Evolutionary conservation across 2,797 vertebrate species (phyloP).

Genomic region (Periophthalmus magnuspinnatus): DNA sequence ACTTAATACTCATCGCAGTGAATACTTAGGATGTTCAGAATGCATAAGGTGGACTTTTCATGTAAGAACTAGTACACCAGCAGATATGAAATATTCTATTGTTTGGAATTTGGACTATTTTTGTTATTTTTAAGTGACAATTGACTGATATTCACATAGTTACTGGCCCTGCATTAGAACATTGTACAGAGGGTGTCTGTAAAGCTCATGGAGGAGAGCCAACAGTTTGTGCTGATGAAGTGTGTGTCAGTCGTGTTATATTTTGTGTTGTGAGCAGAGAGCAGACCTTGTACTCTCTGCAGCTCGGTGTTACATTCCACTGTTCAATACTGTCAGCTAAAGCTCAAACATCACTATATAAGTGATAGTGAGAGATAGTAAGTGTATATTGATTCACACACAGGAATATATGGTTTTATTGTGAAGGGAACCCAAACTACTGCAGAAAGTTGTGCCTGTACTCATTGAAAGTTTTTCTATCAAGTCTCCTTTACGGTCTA

Average conservation of each 20-base stretch:
- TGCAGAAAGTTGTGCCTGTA: neutral
- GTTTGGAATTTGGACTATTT: too few relatives aligned
- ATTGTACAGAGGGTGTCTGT: too few relatives aligned
- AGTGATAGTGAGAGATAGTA: neutral
- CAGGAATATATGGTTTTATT: neutral
- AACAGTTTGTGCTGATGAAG: conserved; percentile 6
- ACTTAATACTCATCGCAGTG: too few relatives aligned
- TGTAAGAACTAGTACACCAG: too few relatives aligned
- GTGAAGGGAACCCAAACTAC: neutral
- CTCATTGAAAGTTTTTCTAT: too few relatives aligned
- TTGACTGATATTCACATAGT: too few relatives aligned
- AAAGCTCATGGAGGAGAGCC: neutral
- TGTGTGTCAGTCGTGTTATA: neutral
- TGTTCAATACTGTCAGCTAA: neutral
- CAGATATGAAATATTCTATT: too few relatives aligned
- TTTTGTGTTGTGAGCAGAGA: conserved; percentile 1
- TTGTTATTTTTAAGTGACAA: neutral
- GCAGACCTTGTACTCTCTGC: conserved; percentile 2
- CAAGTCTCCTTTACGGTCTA: too few relatives aligned
- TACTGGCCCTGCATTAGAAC: too few relatives aligned
- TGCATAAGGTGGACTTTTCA: too few relatives aligned
- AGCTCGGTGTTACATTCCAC: conserved; percentile 3
- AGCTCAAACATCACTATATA: neutral
- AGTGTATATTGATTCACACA: neutral
- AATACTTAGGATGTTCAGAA: too few relatives aligned